Conservation (phyloP, 1,140 invertebrate genomes). For the Drosophila albomicans region DNA sequence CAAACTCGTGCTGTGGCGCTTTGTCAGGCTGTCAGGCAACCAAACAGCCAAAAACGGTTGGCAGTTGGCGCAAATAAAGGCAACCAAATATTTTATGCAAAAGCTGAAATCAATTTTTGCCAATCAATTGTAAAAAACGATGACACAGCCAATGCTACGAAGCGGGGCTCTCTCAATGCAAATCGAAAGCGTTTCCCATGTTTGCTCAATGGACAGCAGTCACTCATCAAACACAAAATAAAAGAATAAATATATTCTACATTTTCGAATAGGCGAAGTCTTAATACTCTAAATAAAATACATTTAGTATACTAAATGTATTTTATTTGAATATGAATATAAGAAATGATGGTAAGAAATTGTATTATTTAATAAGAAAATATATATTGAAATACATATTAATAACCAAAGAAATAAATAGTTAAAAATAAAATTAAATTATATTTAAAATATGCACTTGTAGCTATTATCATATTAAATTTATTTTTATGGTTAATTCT, state of each 20-base stretch:
- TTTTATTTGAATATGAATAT: too few species aligned
- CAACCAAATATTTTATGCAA: slow-evolving; percentile 77
- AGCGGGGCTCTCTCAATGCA: slow-evolving; percentile 31
- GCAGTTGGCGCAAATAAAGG: slow-evolving; percentile 75
- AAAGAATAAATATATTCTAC: neutral
- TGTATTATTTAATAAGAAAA: too few species aligned
- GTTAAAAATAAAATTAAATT: too few species aligned
- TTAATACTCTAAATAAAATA: neutral
- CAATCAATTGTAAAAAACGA: slow-evolving; percentile 78
- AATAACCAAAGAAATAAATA: too few species aligned
- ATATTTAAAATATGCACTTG: too few species aligned
- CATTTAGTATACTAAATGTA: too few species aligned
- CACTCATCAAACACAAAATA: slow-evolving; percentile 7
- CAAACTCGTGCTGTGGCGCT: slow-evolving; percentile 37
- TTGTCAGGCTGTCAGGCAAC: slow-evolving; percentile 58
- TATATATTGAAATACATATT: too few species aligned
- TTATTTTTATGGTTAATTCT: too few species aligned
- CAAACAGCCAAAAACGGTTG: slow-evolving; percentile 9
- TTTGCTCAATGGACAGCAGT: slow-evolving; percentile 63
- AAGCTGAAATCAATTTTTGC: slow-evolving; percentile 80
- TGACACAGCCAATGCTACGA: slow-evolving; percentile 40
- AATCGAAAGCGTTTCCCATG: slow-evolving; percentile 61
- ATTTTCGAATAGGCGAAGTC: neutral
- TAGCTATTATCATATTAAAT: too few species aligned
- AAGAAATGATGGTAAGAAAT: too few species aligned